phyloP scores from a whole-genome alignment of 2,797 vertebrate species.

The Brachymystax lenok region DNA sequence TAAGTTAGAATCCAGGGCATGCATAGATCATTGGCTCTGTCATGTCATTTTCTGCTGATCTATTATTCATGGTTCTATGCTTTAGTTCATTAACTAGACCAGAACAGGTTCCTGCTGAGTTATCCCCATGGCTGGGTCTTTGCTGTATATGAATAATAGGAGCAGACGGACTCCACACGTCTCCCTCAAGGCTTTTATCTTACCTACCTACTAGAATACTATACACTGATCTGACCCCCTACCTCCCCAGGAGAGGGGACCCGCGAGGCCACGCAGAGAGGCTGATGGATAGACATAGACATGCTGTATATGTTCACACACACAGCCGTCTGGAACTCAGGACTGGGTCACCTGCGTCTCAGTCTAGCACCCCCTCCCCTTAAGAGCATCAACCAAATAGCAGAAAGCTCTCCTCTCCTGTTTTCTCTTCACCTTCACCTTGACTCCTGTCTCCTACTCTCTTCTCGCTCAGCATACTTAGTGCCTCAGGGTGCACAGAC shows the following conservation, averaged over 20 bases:
- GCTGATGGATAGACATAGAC: slow-evolving; percentile 21
- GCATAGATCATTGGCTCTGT: background rate
- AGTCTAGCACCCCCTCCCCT: background rate
- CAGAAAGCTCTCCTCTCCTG: background rate
- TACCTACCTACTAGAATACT: too few species aligned
- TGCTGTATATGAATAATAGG: background rate
- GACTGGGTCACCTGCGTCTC: background rate
- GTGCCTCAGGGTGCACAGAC: background rate
- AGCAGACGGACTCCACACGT: background rate
- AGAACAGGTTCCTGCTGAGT: background rate
- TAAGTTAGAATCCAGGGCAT: background rate
- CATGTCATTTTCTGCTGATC: background rate
- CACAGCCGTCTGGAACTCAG: background rate
- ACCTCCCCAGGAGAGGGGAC: slow-evolving; percentile 51
- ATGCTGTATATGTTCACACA: background rate
- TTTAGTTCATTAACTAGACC: background rate
- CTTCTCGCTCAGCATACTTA: background rate
- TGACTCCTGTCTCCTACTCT: background rate
- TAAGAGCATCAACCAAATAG: background rate
- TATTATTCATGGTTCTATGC: background rate
- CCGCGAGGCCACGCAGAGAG: slow-evolving; percentile 32
- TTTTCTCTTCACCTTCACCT: background rate
- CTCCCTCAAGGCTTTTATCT: too few species aligned
- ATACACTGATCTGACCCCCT: slow-evolving; percentile 32
- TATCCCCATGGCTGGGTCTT: background rate